Percentiles rank a stretch among this genome's conserved stretches.
Conservation (phyloP, 2,113 vertebrate species). For the Loxodonta africana region DNA sequence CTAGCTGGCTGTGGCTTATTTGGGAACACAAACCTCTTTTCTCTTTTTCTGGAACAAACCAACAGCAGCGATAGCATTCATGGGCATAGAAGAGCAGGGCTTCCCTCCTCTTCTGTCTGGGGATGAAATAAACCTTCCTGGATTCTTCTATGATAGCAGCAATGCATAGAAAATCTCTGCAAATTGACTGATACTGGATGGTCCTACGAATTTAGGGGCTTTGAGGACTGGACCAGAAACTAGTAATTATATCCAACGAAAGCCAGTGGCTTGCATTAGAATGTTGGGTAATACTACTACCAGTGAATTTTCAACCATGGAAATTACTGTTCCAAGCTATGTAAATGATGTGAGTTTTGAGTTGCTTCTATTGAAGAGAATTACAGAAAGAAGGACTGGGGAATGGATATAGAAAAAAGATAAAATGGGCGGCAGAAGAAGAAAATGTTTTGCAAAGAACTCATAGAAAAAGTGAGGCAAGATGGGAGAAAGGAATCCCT, state of each 20-base stretch:
- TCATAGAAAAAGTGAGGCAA: neutral
- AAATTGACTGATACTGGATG: neutral
- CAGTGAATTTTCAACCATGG: neutral
- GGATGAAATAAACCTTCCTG: neutral
- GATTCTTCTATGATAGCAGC: neutral
- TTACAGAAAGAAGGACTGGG: neutral
- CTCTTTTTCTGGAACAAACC: constrained; percentile 16
- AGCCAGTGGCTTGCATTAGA: neutral
- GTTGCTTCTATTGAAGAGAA: neutral
- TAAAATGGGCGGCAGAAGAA: neutral
- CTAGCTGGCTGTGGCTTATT: neutral
- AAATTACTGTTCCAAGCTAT: neutral
- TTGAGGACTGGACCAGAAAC: neutral
- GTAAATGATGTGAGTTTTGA: neutral
- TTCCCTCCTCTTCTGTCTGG: neutral
- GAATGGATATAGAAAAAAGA: neutral
- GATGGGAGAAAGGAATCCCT: neutral
- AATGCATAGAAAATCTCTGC: neutral
- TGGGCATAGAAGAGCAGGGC: neutral
- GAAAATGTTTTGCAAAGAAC: neutral
- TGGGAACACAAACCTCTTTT: neutral
- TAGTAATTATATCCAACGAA: neutral
- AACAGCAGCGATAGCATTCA: neutral
- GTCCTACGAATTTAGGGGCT: neutral
- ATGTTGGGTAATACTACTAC: neutral